These are phyloP conservation scores for Melikaiella ostensackeni DNA, from an alignment of 2,888 invertebrate species.

Conservation along the genomic window DNA sequence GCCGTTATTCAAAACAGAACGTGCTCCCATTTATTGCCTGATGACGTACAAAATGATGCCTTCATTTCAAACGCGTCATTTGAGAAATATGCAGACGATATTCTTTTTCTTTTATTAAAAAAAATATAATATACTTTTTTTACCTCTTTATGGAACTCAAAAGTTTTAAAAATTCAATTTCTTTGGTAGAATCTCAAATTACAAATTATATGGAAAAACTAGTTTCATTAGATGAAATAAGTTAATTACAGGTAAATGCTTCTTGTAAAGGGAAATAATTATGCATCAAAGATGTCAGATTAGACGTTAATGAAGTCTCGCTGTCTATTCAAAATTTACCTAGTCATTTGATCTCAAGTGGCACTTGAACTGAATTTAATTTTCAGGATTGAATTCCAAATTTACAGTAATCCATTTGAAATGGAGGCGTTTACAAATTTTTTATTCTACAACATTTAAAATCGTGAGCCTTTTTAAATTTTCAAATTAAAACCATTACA, in stretches of 20 bases:
- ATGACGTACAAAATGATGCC: conserved; percentile 45
- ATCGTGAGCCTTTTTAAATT: too few relatives aligned
- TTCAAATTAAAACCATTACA: too few relatives aligned
- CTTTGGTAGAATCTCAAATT: neutral
- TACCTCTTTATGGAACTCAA: neutral
- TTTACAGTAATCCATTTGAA: too few relatives aligned
- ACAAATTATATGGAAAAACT: neutral
- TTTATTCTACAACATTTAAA: too few relatives aligned
- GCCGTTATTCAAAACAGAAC: conserved; percentile 45
- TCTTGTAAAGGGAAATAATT: neutral
- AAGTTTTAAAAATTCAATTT: neutral
- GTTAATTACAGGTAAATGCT: neutral
- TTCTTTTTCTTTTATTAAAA: neutral
- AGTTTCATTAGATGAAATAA: neutral
- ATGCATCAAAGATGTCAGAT: neutral
- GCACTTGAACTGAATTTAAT: too few relatives aligned
- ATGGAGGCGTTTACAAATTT: too few relatives aligned
- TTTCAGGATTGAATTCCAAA: too few relatives aligned
- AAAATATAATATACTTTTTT: neutral
- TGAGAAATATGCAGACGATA: neutral
- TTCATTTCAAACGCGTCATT: conserved; percentile 1
- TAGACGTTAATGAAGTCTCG: neutral
- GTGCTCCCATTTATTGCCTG: conserved; percentile 48
- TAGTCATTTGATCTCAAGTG: neutral
- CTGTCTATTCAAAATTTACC: neutral